Evolutionary conservation across 2,113 vertebrate species (phyloP).

Genomic region (Peromyscus polionotus): DNA sequence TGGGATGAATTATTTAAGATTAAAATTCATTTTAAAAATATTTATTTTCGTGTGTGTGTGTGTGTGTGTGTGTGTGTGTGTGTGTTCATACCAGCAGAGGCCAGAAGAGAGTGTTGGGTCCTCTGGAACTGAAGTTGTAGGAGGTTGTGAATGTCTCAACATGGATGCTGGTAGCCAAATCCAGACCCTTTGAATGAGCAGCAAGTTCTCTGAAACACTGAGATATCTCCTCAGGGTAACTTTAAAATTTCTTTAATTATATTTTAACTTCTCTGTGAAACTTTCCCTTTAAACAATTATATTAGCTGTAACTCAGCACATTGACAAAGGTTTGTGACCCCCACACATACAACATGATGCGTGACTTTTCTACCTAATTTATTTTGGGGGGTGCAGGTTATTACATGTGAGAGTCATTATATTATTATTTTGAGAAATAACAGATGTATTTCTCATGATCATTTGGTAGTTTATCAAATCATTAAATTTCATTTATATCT

Average conservation of each 20-base stretch:
- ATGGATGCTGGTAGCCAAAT: background rate
- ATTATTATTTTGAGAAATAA: constrained; percentile 38
- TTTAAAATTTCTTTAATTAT: background rate
- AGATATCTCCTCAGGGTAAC: background rate
- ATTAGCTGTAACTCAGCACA: background rate
- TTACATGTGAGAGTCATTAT: constrained; percentile 18
- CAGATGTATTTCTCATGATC: background rate
- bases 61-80: background rate
- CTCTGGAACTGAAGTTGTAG: background rate
- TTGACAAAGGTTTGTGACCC: background rate
- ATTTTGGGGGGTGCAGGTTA: background rate
- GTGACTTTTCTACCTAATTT: constrained; percentile 1
- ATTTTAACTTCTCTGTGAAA: constrained; percentile 19
- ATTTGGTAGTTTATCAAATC: constrained; percentile 37
- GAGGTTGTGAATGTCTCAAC: background rate
- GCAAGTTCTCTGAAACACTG: background rate
- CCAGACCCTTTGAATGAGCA: background rate
- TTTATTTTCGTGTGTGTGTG: background rate
- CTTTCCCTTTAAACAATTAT: background rate
- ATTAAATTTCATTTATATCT: constrained; percentile 41
- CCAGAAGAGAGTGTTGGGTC: background rate
- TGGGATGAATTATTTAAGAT: constrained; percentile 12
- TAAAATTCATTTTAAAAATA: background rate
- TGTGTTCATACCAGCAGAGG: background rate
- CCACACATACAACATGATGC: background rate